Base-by-base conservation (phyloP, 1,140 invertebrate genomes). In the Drosophila bifasciata region DNA sequence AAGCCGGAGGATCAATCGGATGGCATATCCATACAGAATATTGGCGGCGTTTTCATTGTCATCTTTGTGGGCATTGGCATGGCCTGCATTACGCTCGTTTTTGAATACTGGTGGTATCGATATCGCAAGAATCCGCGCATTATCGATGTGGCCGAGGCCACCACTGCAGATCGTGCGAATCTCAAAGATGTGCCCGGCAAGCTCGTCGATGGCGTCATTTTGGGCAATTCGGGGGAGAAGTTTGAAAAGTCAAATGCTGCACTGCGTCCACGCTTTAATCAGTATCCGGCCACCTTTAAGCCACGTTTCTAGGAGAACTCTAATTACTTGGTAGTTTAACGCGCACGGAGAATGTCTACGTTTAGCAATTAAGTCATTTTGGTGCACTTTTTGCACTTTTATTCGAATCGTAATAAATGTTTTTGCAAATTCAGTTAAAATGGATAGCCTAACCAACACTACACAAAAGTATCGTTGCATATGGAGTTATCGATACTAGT, bases 1-100 rank as follows among this genome's bases (percentile, higher is more conserved):
- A 96, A 97, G 79, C 94, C 96, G 44, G 97, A 98, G 58, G 96
- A 98, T 90, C 97, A 99, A 91, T 97, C 96, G 13, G 98, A 98
- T 79, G 98, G 98, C 39, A 99, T 99, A 80, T 98, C 97, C 60
- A 99, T 99, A 70, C 95, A 98, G 75, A 99, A 99, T 90, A 99
- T 99, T 67, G 97, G 98, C 41, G 98, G 98, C 0, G 98, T 99
- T 0, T 99, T 99, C 86, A 98, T 99, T 45, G 97, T 98, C 0
- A 98, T 99, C 70, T 97, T 98, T 76, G 96, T 98, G 50, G 98
- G 98, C 0, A 98, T 99, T 43, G 96, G 96, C 0, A 92, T 98
- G 79, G 97, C 98, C 8, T 97, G 97, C 76, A 92, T 99, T 23
- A 98, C 97, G 0, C 92, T 99, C n/a, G 95, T 95, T 0, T 95